phyloP scores from a whole-genome alignment of 2,888 invertebrate genomes.

The Chydorus sphaericus region DNA sequence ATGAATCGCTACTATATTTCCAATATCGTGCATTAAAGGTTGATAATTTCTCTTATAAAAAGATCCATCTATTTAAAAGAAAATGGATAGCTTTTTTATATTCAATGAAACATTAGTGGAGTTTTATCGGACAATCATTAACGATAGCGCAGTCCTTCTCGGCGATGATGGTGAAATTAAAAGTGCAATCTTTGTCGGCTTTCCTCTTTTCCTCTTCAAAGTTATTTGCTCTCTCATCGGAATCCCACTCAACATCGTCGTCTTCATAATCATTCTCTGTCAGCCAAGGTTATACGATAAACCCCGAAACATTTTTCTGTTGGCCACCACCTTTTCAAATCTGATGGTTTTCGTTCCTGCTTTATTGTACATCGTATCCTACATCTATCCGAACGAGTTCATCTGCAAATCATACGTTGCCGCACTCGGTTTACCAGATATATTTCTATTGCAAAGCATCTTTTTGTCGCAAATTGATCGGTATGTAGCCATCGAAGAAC shows the following conservation, averaged over 20 bases:
- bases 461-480: not conserved
- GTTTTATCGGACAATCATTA: too few relatives aligned
- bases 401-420: not conserved
- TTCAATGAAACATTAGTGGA: too few relatives aligned
- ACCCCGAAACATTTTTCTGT: not conserved
- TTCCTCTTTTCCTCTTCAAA: not conserved
- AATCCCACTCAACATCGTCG: not conserved
- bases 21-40: too few relatives aligned
- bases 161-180: too few relatives aligned
- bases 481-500: not conserved
- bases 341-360: not conserved
- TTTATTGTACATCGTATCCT: not conserved
- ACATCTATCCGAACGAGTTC: not conserved
- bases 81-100: too few relatives aligned
- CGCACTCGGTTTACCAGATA: not conserved
- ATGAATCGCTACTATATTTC: too few relatives aligned
- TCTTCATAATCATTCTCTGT: not conserved
- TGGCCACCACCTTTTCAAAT: not conserved
- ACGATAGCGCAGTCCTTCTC: too few relatives aligned
- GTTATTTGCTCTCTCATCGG: not conserved
- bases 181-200: too few relatives aligned
- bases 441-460: not conserved
- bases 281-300: not conserved
- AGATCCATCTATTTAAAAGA: too few relatives aligned
- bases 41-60: too few relatives aligned